Conservation (phyloP, 2,888 invertebrate species). For the Ellobium chinense region DNA sequence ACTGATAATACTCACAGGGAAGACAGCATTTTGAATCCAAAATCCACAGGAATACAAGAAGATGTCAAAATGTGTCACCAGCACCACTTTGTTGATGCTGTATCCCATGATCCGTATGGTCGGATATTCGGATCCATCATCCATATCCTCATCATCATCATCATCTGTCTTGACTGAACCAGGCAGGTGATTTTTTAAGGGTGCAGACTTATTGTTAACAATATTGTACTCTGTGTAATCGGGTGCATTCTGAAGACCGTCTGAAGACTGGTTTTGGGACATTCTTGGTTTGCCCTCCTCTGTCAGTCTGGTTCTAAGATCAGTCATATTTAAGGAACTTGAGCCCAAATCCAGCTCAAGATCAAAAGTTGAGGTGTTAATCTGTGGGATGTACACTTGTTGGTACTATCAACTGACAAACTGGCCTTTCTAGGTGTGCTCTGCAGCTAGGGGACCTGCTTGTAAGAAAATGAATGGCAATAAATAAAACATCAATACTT, state of each 20-base stretch:
- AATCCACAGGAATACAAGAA: slow-evolving; percentile 50
- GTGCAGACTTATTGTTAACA: too few relatives aligned
- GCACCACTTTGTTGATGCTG: slow-evolving; percentile 36
- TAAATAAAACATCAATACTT: too few relatives aligned
- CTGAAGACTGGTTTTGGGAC: background rate
- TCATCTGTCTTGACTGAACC: background rate
- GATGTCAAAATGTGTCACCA: slow-evolving; percentile 47
- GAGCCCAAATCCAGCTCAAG: too few relatives aligned
- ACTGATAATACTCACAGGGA: slow-evolving; percentile 36
- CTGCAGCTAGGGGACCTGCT: too few relatives aligned
- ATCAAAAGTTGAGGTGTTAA: too few relatives aligned
- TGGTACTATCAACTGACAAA: too few relatives aligned
- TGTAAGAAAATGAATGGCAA: too few relatives aligned
- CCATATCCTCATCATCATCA: background rate
- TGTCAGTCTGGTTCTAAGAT: background rate
- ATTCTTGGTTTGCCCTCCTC: background rate
- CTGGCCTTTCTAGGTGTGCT: too few relatives aligned
- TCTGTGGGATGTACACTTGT: too few relatives aligned
- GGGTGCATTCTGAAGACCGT: background rate
- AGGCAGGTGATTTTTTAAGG: background rate
- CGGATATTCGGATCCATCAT: background rate
- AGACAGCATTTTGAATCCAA: slow-evolving; percentile 50
- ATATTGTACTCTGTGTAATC: slow-evolving; percentile 16
- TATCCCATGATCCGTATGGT: slow-evolving; percentile 1
- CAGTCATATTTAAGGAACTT: background rate